Conservation (phyloP, 2,113 vertebrate species). For the Haemorhous mexicanus region DNA sequence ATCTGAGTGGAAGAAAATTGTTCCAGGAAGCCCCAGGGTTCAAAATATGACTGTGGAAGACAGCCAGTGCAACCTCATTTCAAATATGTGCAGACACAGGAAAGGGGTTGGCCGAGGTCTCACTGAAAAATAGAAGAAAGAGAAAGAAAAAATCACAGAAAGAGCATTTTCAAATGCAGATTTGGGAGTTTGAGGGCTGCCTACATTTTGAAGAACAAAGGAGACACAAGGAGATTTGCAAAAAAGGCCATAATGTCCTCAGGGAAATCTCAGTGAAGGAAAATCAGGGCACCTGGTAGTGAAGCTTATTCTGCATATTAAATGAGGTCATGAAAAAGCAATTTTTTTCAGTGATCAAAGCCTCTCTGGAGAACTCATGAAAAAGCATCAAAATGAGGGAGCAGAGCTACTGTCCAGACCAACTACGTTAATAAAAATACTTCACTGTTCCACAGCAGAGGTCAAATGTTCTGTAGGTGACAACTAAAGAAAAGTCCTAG, state of each 20-base stretch:
- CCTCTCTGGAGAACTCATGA: neutral
- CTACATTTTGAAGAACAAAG: slow-evolving; percentile 23
- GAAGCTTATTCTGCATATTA: slow-evolving; percentile 46
- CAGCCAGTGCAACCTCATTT: neutral
- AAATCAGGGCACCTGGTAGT: neutral
- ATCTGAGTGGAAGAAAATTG: neutral
- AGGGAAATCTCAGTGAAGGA: neutral
- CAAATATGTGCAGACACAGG: neutral
- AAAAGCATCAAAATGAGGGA: neutral
- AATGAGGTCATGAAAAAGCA: slow-evolving; percentile 11
- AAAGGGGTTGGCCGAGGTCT: neutral
- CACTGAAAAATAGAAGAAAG: neutral
- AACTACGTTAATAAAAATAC: neutral
- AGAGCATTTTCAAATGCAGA: neutral
- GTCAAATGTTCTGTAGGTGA: neutral
- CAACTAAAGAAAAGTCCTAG: neutral
- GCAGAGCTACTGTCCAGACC: neutral
- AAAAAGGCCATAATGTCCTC: neutral
- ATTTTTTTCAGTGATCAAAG: slow-evolving; percentile 26
- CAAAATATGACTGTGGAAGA: neutral
- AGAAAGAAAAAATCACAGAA: neutral
- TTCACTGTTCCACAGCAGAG: neutral
- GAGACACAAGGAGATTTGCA: neutral
- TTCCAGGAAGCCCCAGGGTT: neutral
- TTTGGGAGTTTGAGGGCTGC: neutral